Evolutionary conservation across 2,888 invertebrate genomes (phyloP), one percentile per base, ranked within the genome.

Genomic region (Xanthorhoe spadicearia): DNA sequence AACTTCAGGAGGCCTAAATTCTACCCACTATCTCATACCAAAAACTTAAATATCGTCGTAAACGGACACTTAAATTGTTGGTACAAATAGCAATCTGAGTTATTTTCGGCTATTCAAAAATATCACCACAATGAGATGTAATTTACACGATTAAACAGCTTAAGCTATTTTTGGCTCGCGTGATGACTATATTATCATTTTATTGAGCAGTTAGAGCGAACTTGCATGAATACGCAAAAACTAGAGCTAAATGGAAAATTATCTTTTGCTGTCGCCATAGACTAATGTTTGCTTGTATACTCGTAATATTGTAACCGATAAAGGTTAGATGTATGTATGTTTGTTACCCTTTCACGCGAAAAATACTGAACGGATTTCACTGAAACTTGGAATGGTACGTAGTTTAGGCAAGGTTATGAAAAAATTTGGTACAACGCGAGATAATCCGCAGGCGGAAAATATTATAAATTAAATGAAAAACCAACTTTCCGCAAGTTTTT

Each of bases 131-230:
- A 55, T 49, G 48, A 63, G 48, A 35, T 61, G 43, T 65, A 61
- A 70, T 65, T n/a, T 49, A 48, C 13, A 55, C 58, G 64, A 65
- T 23, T 58, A 63, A 60, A 50, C 18, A 54, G n/a, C 15, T 17
- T 18, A 19, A 18, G 60, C 51, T 65, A 60, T 64, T 51, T 60
- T 60, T 28, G 55, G 43, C 8, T 38, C 38, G 59, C 38, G 13
- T 43, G 38, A 4, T 54, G 38, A 54, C 48, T n/a, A 18, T 28
- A 23, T 28, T 43, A 43, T 19, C 19, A 15, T 13, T 54, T 35
- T 54, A 61, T 61, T 61, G 32, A 32, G 48, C 10, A n/a, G 18
- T 28, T 61, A 32, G 13, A 19, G 32, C 53, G 28, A 48, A 32
- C 46, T 32, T 7, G 28, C 18, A n/a, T 7, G 18, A 19, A n/a